Evolutionary conservation across 1,140 invertebrate genomes (phyloP).

Genomic region (Melanaphis sacchari): DNA sequence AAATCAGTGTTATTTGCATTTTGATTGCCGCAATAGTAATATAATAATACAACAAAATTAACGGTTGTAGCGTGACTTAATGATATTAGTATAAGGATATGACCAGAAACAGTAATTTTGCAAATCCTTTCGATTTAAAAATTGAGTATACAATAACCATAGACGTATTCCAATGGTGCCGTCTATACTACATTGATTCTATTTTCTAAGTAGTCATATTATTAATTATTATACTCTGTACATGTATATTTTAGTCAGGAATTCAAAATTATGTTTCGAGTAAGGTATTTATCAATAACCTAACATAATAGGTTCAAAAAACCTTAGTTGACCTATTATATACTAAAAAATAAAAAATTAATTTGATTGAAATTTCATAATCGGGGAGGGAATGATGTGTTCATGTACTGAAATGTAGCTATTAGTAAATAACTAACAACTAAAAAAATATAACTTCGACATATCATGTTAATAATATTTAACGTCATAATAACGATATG

Average conservation of each 20-base stretch:
- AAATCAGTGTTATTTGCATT: neutral
- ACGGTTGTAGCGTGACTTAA: neutral
- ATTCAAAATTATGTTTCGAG: neutral
- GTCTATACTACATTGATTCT: neutral
- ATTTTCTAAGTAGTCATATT: neutral
- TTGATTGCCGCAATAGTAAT: neutral
- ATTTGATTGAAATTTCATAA: neutral
- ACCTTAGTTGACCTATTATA: neutral
- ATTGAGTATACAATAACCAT: neutral
- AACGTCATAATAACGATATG: neutral
- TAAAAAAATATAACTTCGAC: neutral
- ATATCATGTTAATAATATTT: neutral
- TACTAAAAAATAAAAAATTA: neutral
- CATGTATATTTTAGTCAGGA: neutral
- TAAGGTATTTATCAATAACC: neutral
- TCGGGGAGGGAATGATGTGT: neutral
- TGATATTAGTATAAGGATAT: neutral
- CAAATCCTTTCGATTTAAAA: neutral
- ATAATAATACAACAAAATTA: neutral
- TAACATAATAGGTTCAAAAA: neutral
- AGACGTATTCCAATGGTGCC: neutral
- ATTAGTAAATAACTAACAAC: too few species aligned
- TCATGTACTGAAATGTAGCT: neutral
- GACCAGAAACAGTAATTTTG: neutral
- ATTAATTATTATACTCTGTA: too few species aligned